phyloP scores from a whole-genome alignment of 1,140 invertebrate genomes.

The Rhagoletis zephyria region DNA sequence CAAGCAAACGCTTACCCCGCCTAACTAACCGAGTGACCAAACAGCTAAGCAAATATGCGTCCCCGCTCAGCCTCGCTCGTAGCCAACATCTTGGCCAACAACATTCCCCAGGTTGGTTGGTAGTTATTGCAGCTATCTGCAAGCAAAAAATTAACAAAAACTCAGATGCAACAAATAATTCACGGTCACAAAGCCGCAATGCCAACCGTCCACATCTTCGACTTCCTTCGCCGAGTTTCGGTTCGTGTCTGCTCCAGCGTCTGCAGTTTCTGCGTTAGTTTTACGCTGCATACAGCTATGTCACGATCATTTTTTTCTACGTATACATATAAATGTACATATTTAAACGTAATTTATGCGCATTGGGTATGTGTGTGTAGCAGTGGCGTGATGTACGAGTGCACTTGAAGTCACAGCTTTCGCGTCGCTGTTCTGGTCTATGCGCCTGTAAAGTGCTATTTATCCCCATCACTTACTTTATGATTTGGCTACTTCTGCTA shows the following conservation, averaged over 20 bases:
- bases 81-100: neutral
- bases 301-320: neutral
- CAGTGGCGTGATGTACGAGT: slow-evolving; percentile 20
- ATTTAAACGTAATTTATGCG: neutral
- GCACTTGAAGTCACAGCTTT: neutral
- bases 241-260: neutral
- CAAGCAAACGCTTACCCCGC: neutral
- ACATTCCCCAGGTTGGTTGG: too few relatives aligned
- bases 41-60: slow-evolving; percentile 37
- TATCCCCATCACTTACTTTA: neutral
- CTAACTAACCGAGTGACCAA: slow-evolving; percentile 42
- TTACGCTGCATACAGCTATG: slow-evolving; percentile 13
- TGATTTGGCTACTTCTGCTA: neutral
- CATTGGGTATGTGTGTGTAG: neutral
- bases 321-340: neutral
- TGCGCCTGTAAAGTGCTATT: neutral
- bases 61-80: neutral
- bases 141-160: neutral
- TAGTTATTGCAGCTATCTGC: too few relatives aligned
- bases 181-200: slow-evolving; percentile 26
- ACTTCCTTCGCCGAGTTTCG: neutral
- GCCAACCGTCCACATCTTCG: neutral
- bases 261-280: neutral
- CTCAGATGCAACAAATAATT: slow-evolving; percentile 6
- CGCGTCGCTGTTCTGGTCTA: neutral